These are phyloP conservation scores for Mnemiopsis leidyi DNA, from an alignment of 37 sponge, comb jelly and placozoan genomes.

Conservation along the genomic window DNA sequence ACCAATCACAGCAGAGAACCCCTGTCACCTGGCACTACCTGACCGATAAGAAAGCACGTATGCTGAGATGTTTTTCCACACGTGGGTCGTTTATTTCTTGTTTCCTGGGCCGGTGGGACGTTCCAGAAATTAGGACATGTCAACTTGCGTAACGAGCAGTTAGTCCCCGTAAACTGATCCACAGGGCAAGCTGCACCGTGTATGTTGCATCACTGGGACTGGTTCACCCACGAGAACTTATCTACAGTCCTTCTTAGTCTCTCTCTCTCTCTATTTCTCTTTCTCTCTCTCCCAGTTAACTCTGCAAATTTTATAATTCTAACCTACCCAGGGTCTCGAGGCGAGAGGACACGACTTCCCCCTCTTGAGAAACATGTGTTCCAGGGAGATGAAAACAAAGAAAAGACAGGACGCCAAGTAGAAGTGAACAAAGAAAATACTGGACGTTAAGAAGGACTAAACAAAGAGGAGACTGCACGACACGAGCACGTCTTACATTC, in stretches of 20 bases:
- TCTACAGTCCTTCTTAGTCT: no score
- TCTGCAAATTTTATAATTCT: no score
- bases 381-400: neutral
- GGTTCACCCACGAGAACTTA: no score
- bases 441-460: neutral
- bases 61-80: neutral
- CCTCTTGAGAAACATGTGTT: neutral
- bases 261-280: no score
- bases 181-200: neutral
- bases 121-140: neutral
- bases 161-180: no score
- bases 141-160: neutral
- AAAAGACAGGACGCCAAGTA: neutral
- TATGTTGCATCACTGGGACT: no score
- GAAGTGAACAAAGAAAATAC: neutral
- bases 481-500: neutral
- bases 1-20: neutral
- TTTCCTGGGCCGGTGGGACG: neutral
- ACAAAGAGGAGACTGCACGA: neutral
- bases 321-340: neutral
- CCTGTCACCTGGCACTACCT: neutral
- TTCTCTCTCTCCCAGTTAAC: no score
- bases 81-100: neutral
- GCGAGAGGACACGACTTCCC: neutral
- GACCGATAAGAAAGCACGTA: neutral